Percentiles rank a stretch among this genome's conserved stretches.
phyloP scores from a whole-genome alignment of 2,888 invertebrate genomes.

The Cephus sareptanus region DNA sequence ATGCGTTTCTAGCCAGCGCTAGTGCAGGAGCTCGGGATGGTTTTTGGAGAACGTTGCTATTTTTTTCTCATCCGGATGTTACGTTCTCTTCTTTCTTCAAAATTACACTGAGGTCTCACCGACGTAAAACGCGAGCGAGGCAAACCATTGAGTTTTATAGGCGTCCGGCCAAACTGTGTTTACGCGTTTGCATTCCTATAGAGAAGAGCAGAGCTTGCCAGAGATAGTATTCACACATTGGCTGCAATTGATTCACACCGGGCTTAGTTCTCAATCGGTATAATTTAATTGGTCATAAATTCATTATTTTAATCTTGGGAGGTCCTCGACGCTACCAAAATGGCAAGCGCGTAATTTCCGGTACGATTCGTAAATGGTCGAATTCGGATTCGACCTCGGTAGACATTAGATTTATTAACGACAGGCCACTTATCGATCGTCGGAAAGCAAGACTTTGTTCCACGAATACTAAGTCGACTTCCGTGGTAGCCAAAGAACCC shows the following conservation, averaged over 20 bases:
- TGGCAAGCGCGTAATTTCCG: background rate
- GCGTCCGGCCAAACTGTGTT: background rate
- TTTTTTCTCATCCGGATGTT: background rate
- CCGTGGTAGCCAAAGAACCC: constrained; percentile 30
- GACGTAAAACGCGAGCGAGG: background rate
- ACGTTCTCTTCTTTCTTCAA: background rate
- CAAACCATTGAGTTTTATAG: background rate
- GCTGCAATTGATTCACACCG: background rate
- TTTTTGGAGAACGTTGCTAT: background rate
- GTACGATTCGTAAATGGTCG: background rate
- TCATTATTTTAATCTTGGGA: background rate
- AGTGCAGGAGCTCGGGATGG: background rate
- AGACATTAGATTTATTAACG: constrained; percentile 29
- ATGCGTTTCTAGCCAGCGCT: background rate
- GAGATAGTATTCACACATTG: background rate
- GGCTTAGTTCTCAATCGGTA: background rate
- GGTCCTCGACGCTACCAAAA: background rate
- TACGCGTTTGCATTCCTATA: background rate
- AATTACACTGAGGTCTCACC: background rate
- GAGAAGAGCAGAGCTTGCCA: background rate
- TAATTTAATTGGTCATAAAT: background rate
- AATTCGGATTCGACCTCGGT: background rate
- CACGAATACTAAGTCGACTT: constrained; percentile 49
- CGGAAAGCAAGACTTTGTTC: constrained; percentile 42
- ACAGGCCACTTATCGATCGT: constrained; percentile 28